phyloP scores from a whole-genome alignment of 2,113 vertebrate species.

The cattle (Bos taurus) region DNA sequence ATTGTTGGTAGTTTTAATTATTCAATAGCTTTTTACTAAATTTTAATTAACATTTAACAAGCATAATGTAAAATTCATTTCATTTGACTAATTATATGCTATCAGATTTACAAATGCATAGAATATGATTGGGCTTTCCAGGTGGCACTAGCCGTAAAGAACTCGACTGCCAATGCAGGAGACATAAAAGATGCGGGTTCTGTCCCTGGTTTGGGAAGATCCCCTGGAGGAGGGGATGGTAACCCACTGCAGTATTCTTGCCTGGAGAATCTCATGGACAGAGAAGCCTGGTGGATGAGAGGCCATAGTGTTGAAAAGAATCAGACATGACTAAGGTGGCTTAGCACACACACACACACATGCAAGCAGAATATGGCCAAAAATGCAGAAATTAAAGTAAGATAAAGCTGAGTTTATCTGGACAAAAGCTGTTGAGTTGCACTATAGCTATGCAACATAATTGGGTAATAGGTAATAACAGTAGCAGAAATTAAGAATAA shows the following conservation, averaged over 20 bases:
- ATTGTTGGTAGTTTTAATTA: background rate
- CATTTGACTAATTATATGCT: background rate
- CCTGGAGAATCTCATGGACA: background rate
- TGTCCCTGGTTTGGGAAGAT: background rate
- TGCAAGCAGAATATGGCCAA: rapidly evolving
- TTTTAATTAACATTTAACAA: constrained; percentile 18
- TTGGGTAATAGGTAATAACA: background rate
- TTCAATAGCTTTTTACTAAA: background rate
- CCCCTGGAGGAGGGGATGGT: background rate
- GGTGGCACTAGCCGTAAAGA: background rate
- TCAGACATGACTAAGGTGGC: background rate
- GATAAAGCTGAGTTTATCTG: background rate
- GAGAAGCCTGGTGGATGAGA: rapidly evolving
- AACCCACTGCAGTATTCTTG: background rate
- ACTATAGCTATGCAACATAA: background rate
- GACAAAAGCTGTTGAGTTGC: background rate
- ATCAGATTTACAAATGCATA: background rate
- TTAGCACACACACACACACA: background rate
- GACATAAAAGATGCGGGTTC: rapidly evolving
- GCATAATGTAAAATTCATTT: background rate
- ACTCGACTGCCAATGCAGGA: background rate
- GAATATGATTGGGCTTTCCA: background rate
- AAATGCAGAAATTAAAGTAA: background rate
- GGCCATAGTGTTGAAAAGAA: background rate
- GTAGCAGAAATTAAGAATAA: background rate